Evolutionary conservation across 2,888 invertebrate species (phyloP).

Genomic region (Cremastobaeus sp.): DNA sequence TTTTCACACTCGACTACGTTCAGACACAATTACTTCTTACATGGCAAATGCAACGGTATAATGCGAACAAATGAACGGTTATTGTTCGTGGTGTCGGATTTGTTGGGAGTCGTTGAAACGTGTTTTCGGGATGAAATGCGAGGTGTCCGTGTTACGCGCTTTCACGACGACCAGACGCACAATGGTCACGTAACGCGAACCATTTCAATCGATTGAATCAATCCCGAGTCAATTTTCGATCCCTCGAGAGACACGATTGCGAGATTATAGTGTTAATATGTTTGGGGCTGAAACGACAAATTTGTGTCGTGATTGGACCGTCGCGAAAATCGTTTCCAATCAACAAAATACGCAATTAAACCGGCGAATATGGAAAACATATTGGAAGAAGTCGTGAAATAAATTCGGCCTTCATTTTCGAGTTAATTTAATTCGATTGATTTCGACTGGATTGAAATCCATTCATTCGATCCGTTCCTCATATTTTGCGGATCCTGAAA

Average conservation of each 20-base stretch:
- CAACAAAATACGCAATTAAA: too few relatives aligned
- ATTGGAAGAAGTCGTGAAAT: too few relatives aligned
- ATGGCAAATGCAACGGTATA: conserved; percentile 25
- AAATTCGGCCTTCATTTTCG: too few relatives aligned
- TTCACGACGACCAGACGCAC: conserved; percentile 31
- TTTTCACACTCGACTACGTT: conserved; percentile 26
- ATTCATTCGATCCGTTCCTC: too few relatives aligned
- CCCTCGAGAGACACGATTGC: conserved; percentile 26
- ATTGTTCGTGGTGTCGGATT: conserved; percentile 51
- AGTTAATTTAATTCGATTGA: too few relatives aligned
- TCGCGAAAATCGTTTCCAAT: too few relatives aligned
- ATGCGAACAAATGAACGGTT: conserved; percentile 54
- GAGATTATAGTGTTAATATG: conserved; percentile 43
- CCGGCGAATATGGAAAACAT: too few relatives aligned
- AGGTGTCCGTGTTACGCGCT: conserved; percentile 38
- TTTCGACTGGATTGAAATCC: too few relatives aligned
- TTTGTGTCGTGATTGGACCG: conserved; percentile 1
- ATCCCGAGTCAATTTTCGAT: conserved; percentile 48
- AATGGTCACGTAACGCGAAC: conserved; percentile 49
- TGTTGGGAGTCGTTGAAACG: conserved; percentile 21
- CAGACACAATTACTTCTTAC: conserved; percentile 39
- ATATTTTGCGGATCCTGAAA: too few relatives aligned
- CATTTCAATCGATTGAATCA: conserved; percentile 51
- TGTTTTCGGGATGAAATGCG: conserved; percentile 34
- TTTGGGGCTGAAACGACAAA: conserved; percentile 18